A percentile compares a stretch with the other conserved stretches of the same genome.
Evolutionary conservation across 2,888 invertebrate species (phyloP).

Genomic region (Leistus spinibarbis): DNA sequence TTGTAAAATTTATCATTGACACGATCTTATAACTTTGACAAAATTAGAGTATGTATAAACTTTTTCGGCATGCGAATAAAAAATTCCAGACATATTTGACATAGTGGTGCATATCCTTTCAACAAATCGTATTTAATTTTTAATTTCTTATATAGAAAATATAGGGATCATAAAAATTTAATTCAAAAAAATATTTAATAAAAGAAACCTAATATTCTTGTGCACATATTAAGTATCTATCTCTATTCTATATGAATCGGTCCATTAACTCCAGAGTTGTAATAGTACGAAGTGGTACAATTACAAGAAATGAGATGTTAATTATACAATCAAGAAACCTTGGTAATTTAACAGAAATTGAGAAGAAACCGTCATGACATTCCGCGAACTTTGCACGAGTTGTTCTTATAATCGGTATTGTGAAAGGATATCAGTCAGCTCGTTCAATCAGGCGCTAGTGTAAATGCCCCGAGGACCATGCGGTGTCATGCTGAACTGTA

Average conservation of each 20-base stretch:
- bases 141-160: too few species aligned
- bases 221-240: too few species aligned
- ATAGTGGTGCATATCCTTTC: too few species aligned
- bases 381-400: not conserved
- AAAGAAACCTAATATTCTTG: too few species aligned
- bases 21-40: not conserved
- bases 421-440: conserved; percentile 27
- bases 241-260: too few species aligned
- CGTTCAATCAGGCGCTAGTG: not conserved
- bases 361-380: not conserved
- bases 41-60: not conserved
- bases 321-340: not conserved
- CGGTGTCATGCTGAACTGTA: not conserved
- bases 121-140: too few species aligned
- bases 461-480: not conserved
- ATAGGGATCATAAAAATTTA: too few species aligned
- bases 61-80: not conserved
- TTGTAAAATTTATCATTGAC: not conserved
- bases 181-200: too few species aligned
- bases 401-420: conserved; percentile 15
- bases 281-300: too few species aligned
- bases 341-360: not conserved
- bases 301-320: not conserved
- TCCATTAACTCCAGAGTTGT: too few species aligned
- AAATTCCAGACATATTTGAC: too few species aligned